Base-by-base conservation (phyloP, 2,888 invertebrate genomes). In the Drosophila paramelanica region DNA sequence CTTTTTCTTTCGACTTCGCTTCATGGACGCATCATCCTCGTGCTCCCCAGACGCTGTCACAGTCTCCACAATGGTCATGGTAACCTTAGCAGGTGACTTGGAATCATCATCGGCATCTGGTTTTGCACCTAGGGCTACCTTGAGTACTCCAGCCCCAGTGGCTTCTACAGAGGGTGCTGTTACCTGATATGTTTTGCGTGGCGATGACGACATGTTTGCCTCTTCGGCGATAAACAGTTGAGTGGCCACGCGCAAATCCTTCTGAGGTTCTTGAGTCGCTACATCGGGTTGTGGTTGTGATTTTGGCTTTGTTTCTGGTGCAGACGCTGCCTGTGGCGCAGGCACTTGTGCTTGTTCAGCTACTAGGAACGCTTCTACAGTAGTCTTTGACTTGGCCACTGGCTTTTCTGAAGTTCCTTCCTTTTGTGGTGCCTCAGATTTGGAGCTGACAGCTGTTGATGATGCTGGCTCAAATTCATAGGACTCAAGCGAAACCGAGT, bases 1-100 rank as follows among this genome's bases (percentile, higher is more conserved):
- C 93, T 95, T 95, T 93, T 94, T 94, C 93, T 94, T 95, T 92
- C 94, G 94, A 92, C 93, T 94, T 90, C 93, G 93, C 81, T 94
- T 94, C 49, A 92, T 92, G 75, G 93, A 94, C 68, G 92, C 92
- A 76, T 93, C 93, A 14, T 93, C 90, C 36, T 93, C 93, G 58
- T 57, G 68, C 4, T 92, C 92, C 2, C 55, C 56, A 5, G 78
- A 57, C 7, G 78, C 57, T 0, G 78, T 53, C 5, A 67, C 69
- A 83, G 87, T 93, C 77, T 92, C 92, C 13, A 90, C 77, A 45
- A 92, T 91, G 38, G 88, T 91, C 73, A 92, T 89, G 67, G 89
- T 91, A 2, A 92, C 85, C 69, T 92, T 92, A 5, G 84, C 73
- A 4, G 81, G 67, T 7, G 56, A 46, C 56, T 70, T 60, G 0